Evolutionary conservation across 1,140 invertebrate genomes (phyloP).

Genomic region (Drosophila busckii): DNA sequence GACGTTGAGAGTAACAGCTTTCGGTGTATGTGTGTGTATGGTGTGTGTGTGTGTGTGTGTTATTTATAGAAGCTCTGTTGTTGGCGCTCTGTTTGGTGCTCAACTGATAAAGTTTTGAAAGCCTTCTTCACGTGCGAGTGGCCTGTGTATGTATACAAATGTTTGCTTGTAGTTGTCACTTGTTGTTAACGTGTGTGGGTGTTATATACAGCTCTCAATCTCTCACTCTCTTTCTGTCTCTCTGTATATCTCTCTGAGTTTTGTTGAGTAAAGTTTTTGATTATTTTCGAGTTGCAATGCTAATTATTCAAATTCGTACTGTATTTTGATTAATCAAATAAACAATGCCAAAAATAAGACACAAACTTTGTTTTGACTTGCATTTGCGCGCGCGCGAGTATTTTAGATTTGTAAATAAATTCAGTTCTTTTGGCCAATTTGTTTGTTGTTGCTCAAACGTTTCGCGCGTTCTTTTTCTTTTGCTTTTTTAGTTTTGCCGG

Average conservation of each 20-base stretch:
- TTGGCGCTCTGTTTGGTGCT: neutral
- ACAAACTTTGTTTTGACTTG: constrained; percentile 25
- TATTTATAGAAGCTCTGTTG: constrained; percentile 37
- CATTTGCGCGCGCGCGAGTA: constrained; percentile 20
- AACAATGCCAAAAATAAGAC: constrained; percentile 22
- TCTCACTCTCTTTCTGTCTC: constrained; percentile 17
- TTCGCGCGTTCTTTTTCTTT: neutral
- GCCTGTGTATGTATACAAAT: constrained; percentile 1
- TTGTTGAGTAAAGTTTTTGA: constrained; percentile 5
- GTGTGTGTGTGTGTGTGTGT: constrained; percentile 41
- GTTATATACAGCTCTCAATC: constrained; percentile 39
- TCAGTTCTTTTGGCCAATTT: constrained; percentile 12
- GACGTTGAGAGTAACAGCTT: constrained; percentile 23
- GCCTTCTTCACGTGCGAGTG: constrained; percentile 14
- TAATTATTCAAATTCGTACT: constrained; percentile 50
- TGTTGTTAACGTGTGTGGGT: constrained; percentile 25
- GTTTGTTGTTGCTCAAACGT: constrained; percentile 1
- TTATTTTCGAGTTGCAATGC: constrained; percentile 40
- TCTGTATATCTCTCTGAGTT: constrained; percentile 20
- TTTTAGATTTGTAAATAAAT: constrained; percentile 12
- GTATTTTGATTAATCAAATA: constrained; percentile 44
- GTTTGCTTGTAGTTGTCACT: constrained; percentile 1
- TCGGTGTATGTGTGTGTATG: neutral
- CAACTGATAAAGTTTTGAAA: constrained; percentile 37
- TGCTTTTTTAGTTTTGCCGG: constrained; percentile 4